These are phyloP conservation scores for Ceratotherium simum DNA, from an alignment of 2,113 vertebrate genomes.

Conservation along the genomic window DNA sequence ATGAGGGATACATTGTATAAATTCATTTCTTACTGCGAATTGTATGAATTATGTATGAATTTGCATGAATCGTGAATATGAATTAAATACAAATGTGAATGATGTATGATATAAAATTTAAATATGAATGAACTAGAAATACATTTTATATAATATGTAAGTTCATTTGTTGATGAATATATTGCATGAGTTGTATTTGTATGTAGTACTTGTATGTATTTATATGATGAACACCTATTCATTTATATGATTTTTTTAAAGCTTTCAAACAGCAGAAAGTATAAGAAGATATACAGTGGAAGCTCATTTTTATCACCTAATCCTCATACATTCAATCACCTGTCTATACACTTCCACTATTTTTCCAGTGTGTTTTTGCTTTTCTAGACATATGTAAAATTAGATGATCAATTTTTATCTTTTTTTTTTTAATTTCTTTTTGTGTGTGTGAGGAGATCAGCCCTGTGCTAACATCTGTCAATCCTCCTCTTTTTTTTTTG, in stretches of 20 bases:
- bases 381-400: background rate
- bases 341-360: background rate
- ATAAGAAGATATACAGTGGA: background rate
- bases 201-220: background rate
- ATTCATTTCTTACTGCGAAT: background rate
- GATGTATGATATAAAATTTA: background rate
- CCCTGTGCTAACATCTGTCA: no score
- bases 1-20: background rate
- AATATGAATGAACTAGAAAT: background rate
- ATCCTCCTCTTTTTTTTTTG: no score
- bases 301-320: background rate
- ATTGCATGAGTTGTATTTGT: background rate
- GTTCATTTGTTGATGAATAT: background rate
- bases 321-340: background rate
- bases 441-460: no score
- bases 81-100: background rate
- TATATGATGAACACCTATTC: background rate
- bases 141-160: background rate
- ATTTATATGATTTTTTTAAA: background rate
- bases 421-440: background rate
- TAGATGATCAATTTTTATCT: background rate
- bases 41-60: background rate
- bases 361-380: background rate
- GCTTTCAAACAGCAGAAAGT: background rate
- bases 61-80: background rate